These are phyloP conservation scores for Plusia festucae DNA, from an alignment of 2,888 invertebrate species.

Conservation along the genomic window DNA sequence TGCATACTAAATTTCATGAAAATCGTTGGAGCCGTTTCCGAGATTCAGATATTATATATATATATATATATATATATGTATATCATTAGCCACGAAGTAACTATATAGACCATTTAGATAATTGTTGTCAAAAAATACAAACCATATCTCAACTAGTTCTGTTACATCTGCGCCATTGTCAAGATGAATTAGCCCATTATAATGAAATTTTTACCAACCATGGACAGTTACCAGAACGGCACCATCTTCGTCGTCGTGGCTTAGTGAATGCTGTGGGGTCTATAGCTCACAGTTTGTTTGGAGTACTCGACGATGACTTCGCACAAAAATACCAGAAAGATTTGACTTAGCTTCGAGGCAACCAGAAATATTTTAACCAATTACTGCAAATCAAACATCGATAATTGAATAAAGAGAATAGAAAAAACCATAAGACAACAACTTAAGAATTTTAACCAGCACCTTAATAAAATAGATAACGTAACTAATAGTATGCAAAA, in stretches of 20 bases:
- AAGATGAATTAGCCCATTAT: slow-evolving; percentile 21
- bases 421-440: slow-evolving; percentile 20
- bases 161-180: slow-evolving; percentile 17
- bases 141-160: too few species aligned
- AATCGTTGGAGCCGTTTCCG: too few species aligned
- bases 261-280: slow-evolving; percentile 30
- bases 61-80: too few species aligned
- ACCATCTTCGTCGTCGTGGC: slow-evolving; percentile 24
- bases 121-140: slow-evolving; percentile 3
- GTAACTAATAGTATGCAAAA: slow-evolving; percentile 12
- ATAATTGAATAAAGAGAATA: slow-evolving; percentile 26
- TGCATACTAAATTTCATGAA: too few species aligned
- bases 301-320: slow-evolving; percentile 15
- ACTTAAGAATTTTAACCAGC: slow-evolving; percentile 14
- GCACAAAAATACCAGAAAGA: slow-evolving; percentile 3
- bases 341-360: slow-evolving; percentile 12
- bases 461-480: slow-evolving; percentile 9
- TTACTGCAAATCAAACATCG: slow-evolving; percentile 30
- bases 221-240: slow-evolving; percentile 11
- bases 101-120: too few species aligned
- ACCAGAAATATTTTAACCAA: slow-evolving; percentile 24
- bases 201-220: slow-evolving; percentile 25
- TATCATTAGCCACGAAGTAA: too few species aligned
- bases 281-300: slow-evolving; percentile 14
- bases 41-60: too few species aligned